Percentiles rank a stretch among this genome's conserved stretches.
phyloP scores from a whole-genome alignment of 1,140 invertebrate genomes.

The Drosophila baimaii region DNA sequence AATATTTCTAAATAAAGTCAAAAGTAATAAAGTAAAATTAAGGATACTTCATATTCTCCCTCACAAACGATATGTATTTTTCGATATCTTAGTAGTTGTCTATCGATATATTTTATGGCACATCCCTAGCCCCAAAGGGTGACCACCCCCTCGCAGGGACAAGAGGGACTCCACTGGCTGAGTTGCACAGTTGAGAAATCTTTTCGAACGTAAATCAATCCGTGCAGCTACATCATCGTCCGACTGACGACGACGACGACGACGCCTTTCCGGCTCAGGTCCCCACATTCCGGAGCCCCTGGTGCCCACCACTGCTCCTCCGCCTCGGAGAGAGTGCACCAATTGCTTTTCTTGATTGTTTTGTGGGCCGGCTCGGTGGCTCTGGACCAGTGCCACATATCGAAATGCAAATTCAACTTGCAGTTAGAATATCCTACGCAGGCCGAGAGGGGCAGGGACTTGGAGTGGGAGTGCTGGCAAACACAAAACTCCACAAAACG shows the following conservation, averaged over 20 bases:
- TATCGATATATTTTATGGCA: not conserved
- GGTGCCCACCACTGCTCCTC: not conserved
- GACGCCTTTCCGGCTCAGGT: slow-evolving; percentile 61
- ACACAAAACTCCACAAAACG: slow-evolving; percentile 75
- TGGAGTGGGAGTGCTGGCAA: not conserved
- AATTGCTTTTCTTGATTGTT: slow-evolving; percentile 82
- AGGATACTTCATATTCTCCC: not conserved
- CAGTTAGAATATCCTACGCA: slow-evolving; percentile 64
- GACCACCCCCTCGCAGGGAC: too few relatives aligned
- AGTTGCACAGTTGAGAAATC: slow-evolving; percentile 77
- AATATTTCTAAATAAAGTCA: too few relatives aligned
- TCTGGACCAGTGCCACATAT: slow-evolving; percentile 63
- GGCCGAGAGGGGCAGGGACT: not conserved
- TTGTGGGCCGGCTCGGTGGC: slow-evolving; percentile 47
- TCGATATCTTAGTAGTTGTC: not conserved
- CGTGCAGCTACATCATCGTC: slow-evolving; percentile 80
- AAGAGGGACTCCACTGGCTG: not conserved
- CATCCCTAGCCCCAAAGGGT: not conserved
- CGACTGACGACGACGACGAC: slow-evolving; percentile 63
- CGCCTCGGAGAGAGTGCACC: slow-evolving; percentile 42
- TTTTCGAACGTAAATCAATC: slow-evolving; percentile 84
- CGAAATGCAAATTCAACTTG: slow-evolving; percentile 80
- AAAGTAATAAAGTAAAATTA: too few relatives aligned
- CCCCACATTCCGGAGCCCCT: slow-evolving; percentile 12
- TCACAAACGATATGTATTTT: not conserved